Evolutionary conservation across 92 coral and sea anemone genomes (phyloP).

Genomic region (Palythoa heliodiscus): DNA sequence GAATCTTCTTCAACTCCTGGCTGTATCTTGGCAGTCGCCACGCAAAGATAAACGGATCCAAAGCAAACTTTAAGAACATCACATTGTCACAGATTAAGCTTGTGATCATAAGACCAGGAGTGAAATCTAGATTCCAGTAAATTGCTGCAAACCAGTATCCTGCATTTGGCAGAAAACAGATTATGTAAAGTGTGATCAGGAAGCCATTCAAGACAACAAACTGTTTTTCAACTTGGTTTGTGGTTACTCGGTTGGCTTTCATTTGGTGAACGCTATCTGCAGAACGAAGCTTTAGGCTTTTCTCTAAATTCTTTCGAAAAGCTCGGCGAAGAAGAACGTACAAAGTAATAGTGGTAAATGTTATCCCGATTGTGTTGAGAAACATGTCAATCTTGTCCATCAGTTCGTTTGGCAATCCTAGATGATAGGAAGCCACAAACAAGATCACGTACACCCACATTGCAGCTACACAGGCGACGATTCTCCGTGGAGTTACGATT

Average conservation of each 20-base stretch:
- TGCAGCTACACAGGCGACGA: background rate
- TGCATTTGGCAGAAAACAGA: constrained; percentile 44
- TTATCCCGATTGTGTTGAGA: constrained; percentile 18
- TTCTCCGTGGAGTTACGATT: constrained; percentile 20
- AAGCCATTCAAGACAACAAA: constrained; percentile 31
- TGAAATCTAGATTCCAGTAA: constrained; percentile 3
- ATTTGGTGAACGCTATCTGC: constrained; percentile 37
- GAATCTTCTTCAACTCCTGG: constrained; percentile 22
- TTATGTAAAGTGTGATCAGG: background rate
- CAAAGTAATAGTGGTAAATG: constrained; percentile 19
- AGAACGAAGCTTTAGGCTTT: constrained; percentile 19
- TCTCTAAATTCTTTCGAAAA: constrained; percentile 22
- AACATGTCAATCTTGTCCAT: constrained; percentile 30
- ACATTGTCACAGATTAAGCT: constrained; percentile 25
- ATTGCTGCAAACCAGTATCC: constrained; percentile 23
- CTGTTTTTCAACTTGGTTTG: constrained; percentile 23
- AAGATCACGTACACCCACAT: constrained; percentile 15
- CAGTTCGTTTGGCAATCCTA: constrained; percentile 15
- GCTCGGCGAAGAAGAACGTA: constrained; percentile 31
- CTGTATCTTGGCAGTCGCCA: constrained; percentile 43
- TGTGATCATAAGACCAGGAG: constrained; percentile 9
- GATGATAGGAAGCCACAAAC: constrained; percentile 13
- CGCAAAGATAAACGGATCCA: constrained; percentile 35
- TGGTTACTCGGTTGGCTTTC: background rate
- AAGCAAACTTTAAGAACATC: constrained; percentile 23